phyloP scores from a whole-genome alignment of 2,888 invertebrate species.

The Tipula confusa region DNA sequence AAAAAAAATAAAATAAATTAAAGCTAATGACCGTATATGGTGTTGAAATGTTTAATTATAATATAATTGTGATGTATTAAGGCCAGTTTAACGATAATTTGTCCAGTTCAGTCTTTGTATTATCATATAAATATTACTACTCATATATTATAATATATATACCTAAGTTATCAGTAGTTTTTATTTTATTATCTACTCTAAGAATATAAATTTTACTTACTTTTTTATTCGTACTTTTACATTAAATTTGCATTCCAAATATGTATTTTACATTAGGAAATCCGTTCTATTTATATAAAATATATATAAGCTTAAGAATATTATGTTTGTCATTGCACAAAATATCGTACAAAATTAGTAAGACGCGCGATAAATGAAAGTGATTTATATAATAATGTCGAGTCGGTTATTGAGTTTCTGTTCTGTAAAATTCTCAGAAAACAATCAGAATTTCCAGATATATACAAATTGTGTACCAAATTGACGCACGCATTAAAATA shows the following conservation, averaged over 20 bases:
- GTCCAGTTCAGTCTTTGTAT: not conserved
- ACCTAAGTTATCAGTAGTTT: conserved; percentile 20
- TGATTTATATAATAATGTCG: not conserved
- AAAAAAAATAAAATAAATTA: too few species aligned
- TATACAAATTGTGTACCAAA: not conserved
- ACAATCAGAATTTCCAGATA: not conserved
- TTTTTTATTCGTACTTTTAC: not conserved
- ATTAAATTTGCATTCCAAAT: not conserved
- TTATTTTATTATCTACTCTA: not conserved
- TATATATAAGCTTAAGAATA: not conserved
- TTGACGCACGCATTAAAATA: not conserved
- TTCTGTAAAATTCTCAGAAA: too few species aligned
- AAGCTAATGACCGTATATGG: conserved; percentile 17
- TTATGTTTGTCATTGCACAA: not conserved
- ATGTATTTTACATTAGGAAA: not conserved
- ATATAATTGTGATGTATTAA: conserved; percentile 25
- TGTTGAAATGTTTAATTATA: conserved; percentile 12
- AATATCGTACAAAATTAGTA: not conserved
- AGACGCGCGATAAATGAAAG: not conserved
- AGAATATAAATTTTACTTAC: not conserved
- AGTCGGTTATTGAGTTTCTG: not conserved
- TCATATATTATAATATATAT: not conserved
- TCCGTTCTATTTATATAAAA: conserved; percentile 4
- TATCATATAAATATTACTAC: not conserved
- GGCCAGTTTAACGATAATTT: conserved; percentile 12